Conservation (phyloP, 2,888 invertebrate genomes). For the Apamea epomidion region DNA sequence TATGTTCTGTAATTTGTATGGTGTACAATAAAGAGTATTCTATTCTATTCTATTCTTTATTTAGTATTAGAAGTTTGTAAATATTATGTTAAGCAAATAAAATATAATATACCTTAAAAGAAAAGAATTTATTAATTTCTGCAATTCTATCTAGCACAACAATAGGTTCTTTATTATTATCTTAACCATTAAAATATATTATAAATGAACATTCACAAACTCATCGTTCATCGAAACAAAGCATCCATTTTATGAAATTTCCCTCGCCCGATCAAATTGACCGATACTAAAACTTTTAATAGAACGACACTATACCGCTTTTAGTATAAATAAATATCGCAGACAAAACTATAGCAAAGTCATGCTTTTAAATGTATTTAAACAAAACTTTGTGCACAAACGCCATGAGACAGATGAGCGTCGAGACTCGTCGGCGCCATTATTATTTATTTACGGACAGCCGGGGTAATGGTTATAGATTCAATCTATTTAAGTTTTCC, state of each 20-base stretch:
- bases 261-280: background rate
- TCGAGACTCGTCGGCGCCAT: slow-evolving; percentile 62
- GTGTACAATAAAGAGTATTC: no score
- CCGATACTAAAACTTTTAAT: slow-evolving; percentile 7
- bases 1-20: no score
- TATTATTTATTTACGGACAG: slow-evolving; percentile 32
- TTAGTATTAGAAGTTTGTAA: no score
- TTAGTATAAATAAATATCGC: slow-evolving; percentile 27
- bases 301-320: slow-evolving; percentile 18
- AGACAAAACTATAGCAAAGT: slow-evolving; percentile 23
- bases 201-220: background rate
- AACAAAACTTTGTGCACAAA: slow-evolving; percentile 47
- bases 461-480: slow-evolving; percentile 6
- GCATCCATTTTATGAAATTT: background rate
- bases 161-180: background rate
- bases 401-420: slow-evolving; percentile 27
- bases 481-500: slow-evolving; percentile 8
- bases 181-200: background rate
- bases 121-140: background rate
- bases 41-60: no score
- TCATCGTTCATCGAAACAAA: slow-evolving; percentile 20
- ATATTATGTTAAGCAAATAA: no score
- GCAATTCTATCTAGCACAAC: background rate
- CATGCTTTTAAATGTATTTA: slow-evolving; percentile 59
- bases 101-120: no score